Base-by-base conservation (phyloP, 2,797 vertebrate species). In the Menidia menidia region DNA sequence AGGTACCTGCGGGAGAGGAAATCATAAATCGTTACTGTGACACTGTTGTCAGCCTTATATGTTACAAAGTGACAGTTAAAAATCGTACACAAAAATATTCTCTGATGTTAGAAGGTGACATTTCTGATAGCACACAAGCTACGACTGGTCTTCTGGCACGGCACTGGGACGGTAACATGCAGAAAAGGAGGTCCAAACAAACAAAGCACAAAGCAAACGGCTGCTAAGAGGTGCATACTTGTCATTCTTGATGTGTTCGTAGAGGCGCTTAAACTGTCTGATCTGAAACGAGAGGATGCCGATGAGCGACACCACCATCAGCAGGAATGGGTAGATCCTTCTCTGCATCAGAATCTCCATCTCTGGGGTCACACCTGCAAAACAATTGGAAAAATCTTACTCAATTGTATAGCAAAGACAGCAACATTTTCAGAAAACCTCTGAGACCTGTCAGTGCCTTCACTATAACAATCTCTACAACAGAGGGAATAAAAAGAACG, bases 231-330 rank as follows among this genome's bases (percentile, higher is more conserved):
- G 59, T 18, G 12, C 96, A 92, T 90, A 99, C 98, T 99, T 99
- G 93, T 99, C 98, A n/a, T 99, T 99, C 92, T 99, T 99, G 90
- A 99, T 99, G 91, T 99, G 98, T 87, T 99, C 98, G 82, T 99
- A 99, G 92, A 99, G 98, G 85, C 97, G 97, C 95, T 98, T 98
- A 88, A 99, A 99, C 87, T 99, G 98, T 80, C 97, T 96, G 78
- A 99, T 96, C 92, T 99, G 98, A 91, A 99, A 99, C 87, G 97
- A 99, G 19, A 99, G 90, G 88, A 99, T 96, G 79, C 95, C 97
- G 85, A 99, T 95, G 78, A 99, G 93, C 13, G 98, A 95, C 73
- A 97, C 97, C 25, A 99, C 96, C 98, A 99, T 99, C 77, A 99
- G 85, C 61, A 99, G 93, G 83, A 99, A 98, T 3, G 98, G 98